Percentiles rank a stretch among this genome's conserved stretches.
Evolutionary conservation across 2,113 vertebrate genomes (phyloP).

Genomic region (Paraplagusia blochii): DNA sequence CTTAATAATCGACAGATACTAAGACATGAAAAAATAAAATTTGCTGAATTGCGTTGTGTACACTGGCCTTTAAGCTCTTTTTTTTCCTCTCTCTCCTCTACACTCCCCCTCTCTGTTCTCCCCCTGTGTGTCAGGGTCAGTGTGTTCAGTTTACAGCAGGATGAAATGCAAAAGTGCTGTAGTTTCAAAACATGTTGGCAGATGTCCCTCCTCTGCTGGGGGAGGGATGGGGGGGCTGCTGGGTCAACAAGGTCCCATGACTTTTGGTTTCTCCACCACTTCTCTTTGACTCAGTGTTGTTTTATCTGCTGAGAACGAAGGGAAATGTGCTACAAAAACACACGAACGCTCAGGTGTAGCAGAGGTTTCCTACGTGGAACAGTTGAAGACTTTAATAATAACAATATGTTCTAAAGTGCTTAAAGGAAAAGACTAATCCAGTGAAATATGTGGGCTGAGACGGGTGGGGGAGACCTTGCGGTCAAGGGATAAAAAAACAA

Average conservation of each 20-base stretch:
- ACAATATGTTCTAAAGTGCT: too few relatives aligned
- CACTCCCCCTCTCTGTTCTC: too few relatives aligned
- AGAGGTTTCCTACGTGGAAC: constrained; percentile 16
- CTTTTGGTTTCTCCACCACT: constrained; percentile 30
- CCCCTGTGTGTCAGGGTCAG: background rate
- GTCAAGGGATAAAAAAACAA: constrained; percentile 8
- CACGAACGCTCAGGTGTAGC: background rate
- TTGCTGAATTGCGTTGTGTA: too few relatives aligned
- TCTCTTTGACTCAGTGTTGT: background rate
- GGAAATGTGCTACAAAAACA: background rate
- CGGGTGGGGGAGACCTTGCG: constrained; percentile 8
- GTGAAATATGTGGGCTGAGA: constrained; percentile 48
- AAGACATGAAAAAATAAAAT: too few relatives aligned
- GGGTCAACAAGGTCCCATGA: constrained; percentile 43
- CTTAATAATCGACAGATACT: too few relatives aligned
- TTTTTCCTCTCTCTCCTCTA: too few relatives aligned
- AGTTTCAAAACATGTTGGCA: constrained; percentile 39
- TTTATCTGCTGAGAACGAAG: constrained; percentile 2
- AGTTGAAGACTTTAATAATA: too few relatives aligned
- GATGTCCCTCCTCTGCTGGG: constrained; percentile 4
- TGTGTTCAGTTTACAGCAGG: background rate
- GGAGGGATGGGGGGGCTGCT: background rate
- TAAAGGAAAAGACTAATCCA: constrained; percentile 47
- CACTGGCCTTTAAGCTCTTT: too few relatives aligned
- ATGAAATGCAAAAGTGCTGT: background rate